phyloP scores from a whole-genome alignment of 2,797 vertebrate species.

The Dallia pectoralis region DNA sequence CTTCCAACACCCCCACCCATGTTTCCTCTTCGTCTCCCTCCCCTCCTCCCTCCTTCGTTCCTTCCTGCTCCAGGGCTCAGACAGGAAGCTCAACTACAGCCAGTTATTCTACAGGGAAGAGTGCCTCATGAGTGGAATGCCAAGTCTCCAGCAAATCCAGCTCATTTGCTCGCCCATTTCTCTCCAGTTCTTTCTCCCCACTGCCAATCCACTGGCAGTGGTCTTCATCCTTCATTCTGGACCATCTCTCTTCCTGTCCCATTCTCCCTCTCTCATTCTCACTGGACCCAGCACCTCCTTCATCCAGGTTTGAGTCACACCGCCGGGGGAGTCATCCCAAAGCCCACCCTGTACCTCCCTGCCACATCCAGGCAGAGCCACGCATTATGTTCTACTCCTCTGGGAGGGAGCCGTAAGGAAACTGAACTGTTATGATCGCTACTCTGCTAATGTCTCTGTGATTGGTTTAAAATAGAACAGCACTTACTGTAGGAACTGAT shows the following conservation, averaged over 20 bases:
- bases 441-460: not conserved
- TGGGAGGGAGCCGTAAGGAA: not conserved
- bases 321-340: not conserved
- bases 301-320: not conserved
- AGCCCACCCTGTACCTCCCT: not conserved
- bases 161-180: slow-evolving; percentile 66
- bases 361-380: not conserved
- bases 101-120: slow-evolving; percentile 62
- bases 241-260: slow-evolving; percentile 27
- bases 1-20: slow-evolving; percentile 48
- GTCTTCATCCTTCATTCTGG: slow-evolving; percentile 6
- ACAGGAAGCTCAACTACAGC: slow-evolving; percentile 76
- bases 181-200: slow-evolving; percentile 6
- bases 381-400: not conserved
- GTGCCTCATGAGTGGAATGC: slow-evolving; percentile 71
- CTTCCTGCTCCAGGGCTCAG: slow-evolving; percentile 75
- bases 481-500: not conserved
- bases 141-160: slow-evolving; percentile 73
- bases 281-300: not conserved
- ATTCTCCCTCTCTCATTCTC: slow-evolving; percentile 8
- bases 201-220: slow-evolving; percentile 30
- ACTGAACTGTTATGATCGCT: not conserved
- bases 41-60: slow-evolving; percentile 56
- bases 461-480: not conserved
- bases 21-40: not conserved